phyloP scores from a whole-genome alignment of 1,140 invertebrate genomes.

The Sycobia sp. region DNA sequence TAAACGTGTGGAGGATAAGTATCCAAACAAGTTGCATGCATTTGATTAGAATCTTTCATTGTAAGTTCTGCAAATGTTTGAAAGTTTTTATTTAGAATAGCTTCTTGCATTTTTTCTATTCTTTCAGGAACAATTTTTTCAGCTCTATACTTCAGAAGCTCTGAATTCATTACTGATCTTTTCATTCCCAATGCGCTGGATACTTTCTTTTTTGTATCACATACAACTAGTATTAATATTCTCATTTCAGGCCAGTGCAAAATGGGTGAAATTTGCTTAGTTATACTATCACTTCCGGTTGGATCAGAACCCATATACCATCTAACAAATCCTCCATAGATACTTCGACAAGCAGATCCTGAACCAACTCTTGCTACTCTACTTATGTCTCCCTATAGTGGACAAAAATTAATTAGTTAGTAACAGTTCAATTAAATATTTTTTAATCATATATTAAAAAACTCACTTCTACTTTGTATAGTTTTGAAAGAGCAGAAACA shows the following conservation, averaged over 20 bases:
- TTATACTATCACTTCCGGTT: slow-evolving; percentile 84
- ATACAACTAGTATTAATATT: slow-evolving; percentile 88
- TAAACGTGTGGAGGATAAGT: slow-evolving; percentile 94
- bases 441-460: slow-evolving; percentile 13
- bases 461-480: slow-evolving; percentile 70
- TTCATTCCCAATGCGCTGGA: slow-evolving; percentile 94
- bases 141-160: slow-evolving; percentile 79
- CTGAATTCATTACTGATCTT: slow-evolving; percentile 78
- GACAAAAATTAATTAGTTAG: too few relatives aligned
- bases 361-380: slow-evolving; percentile 86
- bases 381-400: slow-evolving; percentile 73
- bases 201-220: slow-evolving; percentile 83
- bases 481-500: slow-evolving; percentile 72
- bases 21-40: slow-evolving; percentile 94
- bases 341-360: slow-evolving; percentile 95
- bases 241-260: slow-evolving; percentile 91
- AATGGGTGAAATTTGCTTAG: slow-evolving; percentile 73
- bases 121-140: slow-evolving; percentile 74
- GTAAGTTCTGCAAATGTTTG: slow-evolving; percentile 87
- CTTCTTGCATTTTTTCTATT: slow-evolving; percentile 72
- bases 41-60: slow-evolving; percentile 97
- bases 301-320: slow-evolving; percentile 79
- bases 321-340: slow-evolving; percentile 89
- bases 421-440: background rate
- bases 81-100: slow-evolving; percentile 85